phyloP scores from a whole-genome alignment of 1,140 invertebrate species.

The Solen grandis region DNA sequence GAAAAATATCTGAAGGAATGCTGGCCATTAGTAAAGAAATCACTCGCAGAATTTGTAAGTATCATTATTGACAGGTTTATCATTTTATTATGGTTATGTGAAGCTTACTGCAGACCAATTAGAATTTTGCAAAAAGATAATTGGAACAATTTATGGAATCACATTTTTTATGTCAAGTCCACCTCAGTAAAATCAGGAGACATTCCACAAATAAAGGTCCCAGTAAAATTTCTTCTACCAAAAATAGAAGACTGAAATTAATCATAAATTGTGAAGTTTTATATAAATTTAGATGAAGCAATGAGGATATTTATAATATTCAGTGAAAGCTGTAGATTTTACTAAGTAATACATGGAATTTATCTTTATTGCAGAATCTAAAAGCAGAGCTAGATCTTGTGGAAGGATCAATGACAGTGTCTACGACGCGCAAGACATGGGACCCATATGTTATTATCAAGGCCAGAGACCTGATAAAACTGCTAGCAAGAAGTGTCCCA shows the following conservation, averaged over 20 bases:
- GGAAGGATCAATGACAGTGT: slow-evolving; percentile 97
- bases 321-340: too few relatives aligned
- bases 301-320: too few relatives aligned
- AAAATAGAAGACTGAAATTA: too few relatives aligned
- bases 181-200: too few relatives aligned
- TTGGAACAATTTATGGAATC: too few relatives aligned
- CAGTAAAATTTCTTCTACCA: too few relatives aligned
- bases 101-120: too few relatives aligned
- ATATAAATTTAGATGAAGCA: too few relatives aligned
- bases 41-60: slow-evolving; percentile 83
- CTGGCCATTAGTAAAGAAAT: slow-evolving; percentile 96
- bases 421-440: slow-evolving; percentile 98
- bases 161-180: too few relatives aligned
- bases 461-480: slow-evolving; percentile 96
- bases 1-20: slow-evolving; percentile 98
- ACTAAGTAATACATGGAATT: too few relatives aligned
- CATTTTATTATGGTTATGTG: background rate
- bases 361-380: slow-evolving; percentile 87
- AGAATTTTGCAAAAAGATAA: background rate
- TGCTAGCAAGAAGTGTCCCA: slow-evolving; percentile 97
- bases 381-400: slow-evolving; percentile 96
- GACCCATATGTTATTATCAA: slow-evolving; percentile 99
- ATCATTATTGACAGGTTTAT: slow-evolving; percentile 22
- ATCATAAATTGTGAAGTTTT: too few relatives aligned
- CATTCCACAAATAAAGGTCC: too few relatives aligned